These are phyloP conservation scores for Brachyopa scutellaris DNA, from an alignment of 2,888 invertebrate species.

Conservation along the genomic window DNA sequence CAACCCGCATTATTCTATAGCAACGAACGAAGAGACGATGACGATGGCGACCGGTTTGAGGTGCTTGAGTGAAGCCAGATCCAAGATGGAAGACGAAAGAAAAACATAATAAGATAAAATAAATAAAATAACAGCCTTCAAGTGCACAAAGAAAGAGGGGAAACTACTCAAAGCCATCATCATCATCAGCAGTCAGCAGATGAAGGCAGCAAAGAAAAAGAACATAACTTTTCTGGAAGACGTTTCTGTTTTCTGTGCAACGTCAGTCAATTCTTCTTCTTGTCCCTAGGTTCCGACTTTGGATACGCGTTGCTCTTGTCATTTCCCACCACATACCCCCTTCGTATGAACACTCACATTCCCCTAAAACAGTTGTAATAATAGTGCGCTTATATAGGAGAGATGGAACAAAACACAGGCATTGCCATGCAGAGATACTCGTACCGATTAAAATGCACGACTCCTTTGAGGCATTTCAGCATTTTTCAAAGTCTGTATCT, in stretches of 20 bases:
- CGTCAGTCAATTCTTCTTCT: conserved; percentile 36
- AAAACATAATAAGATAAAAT: conserved; percentile 48
- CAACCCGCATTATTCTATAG: conserved; percentile 39
- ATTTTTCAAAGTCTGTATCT: not conserved
- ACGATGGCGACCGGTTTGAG: conserved; percentile 52
- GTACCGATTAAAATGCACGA: conserved; percentile 36
- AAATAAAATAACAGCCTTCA: conserved; percentile 60
- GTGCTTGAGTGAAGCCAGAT: conserved; percentile 61
- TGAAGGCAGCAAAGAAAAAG: not conserved
- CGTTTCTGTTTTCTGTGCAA: not conserved
- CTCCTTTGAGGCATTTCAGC: conserved; percentile 29
- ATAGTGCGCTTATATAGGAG: conserved; percentile 21
- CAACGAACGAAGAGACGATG: conserved; percentile 1
- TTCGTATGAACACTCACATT: not conserved
- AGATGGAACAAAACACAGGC: conserved; percentile 4
- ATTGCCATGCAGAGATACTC: conserved; percentile 6
- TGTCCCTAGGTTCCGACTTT: conserved; percentile 32
- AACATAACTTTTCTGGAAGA: conserved; percentile 20
- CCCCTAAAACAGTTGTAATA: conserved; percentile 21
- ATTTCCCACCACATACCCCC: conserved; percentile 15
- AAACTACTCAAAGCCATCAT: conserved; percentile 19
- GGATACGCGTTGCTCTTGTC: conserved; percentile 3
- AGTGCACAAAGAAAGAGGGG: conserved; percentile 24
- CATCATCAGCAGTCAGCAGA: not conserved
- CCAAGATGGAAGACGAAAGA: conserved; percentile 52